A percentile compares a stretch with the other conserved stretches of the same genome.
Evolutionary conservation across 2,797 vertebrate genomes (phyloP).

Genomic region (Ctenopoma multispine): DNA sequence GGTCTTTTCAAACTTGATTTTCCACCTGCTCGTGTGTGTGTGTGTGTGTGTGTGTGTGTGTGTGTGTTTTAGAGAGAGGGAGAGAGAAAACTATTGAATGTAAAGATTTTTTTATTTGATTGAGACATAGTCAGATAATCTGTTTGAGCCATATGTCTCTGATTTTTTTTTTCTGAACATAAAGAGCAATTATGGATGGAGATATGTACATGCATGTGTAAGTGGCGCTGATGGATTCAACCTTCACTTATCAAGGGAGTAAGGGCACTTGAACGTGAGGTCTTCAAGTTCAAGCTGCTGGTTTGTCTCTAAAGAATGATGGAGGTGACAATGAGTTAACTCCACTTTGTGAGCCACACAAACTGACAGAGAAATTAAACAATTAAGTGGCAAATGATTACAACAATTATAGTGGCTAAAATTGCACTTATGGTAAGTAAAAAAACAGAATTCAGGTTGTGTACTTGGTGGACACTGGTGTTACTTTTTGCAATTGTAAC

Average conservation of each 20-base stretch:
- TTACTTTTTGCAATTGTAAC: neutral
- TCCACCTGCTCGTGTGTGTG: neutral
- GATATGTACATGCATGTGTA: neutral
- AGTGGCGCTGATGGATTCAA: neutral
- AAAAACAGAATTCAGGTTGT: neutral
- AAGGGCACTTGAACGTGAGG: neutral
- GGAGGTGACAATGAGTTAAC: neutral
- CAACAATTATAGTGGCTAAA: no score
- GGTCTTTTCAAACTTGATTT: neutral
- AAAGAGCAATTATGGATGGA: slow-evolving; percentile 54
- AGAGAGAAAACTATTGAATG: neutral
- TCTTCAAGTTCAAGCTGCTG: slow-evolving; percentile 4
- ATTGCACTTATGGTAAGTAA: neutral
- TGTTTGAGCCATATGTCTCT: slow-evolving; percentile 15
- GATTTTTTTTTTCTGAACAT: slow-evolving; percentile 37
- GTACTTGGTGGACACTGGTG: neutral
- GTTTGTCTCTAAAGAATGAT: neutral
- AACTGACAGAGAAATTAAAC: neutral
- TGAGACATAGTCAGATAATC: slow-evolving; percentile 28
- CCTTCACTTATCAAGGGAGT: slow-evolving; percentile 8
- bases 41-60: neutral
- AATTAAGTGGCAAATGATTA: neutral
- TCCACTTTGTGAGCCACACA: neutral
- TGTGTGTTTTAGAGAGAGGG: neutral
- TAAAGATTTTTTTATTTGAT: slow-evolving; percentile 31